phyloP scores from a whole-genome alignment of 2,888 invertebrate genomes.

The Griposia aprilina region DNA sequence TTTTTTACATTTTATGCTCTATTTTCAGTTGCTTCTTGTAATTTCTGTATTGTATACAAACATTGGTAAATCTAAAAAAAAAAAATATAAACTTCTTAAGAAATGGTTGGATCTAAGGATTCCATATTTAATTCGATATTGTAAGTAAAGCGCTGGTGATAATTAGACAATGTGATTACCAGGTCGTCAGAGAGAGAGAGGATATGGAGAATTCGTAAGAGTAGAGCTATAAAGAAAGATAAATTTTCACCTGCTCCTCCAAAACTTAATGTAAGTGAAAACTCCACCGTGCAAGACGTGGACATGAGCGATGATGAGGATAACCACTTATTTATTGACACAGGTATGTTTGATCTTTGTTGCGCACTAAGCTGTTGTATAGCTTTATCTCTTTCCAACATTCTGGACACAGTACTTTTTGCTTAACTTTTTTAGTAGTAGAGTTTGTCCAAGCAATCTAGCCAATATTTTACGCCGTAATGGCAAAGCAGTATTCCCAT shows the following conservation, averaged over 20 bases:
- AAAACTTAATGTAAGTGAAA: not conserved
- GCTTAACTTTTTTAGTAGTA: too few relatives aligned
- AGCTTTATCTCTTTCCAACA: not conserved
- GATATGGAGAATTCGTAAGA: slow-evolving; percentile 24
- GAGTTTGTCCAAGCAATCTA: not conserved
- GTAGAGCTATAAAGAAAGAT: slow-evolving; percentile 1
- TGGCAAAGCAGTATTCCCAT: too few relatives aligned
- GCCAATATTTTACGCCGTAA: not conserved
- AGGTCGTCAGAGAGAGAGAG: slow-evolving; percentile 56
- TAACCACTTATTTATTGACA: slow-evolving; percentile 71
- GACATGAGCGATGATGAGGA: slow-evolving; percentile 47
- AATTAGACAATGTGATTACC: not conserved
- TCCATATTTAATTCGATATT: not conserved
- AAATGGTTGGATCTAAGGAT: not conserved
- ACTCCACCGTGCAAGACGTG: not conserved
- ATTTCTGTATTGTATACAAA: too few relatives aligned
- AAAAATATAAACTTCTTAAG: not conserved
- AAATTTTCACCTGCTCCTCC: not conserved
- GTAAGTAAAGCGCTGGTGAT: not conserved
- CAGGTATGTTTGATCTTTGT: slow-evolving; percentile 40
- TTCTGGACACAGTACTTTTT: not conserved
- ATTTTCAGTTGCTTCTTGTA: too few relatives aligned
- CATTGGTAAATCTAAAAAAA: too few relatives aligned
- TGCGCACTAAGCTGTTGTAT: not conserved
- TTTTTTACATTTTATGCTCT: too few relatives aligned